These are phyloP conservation scores for Lymantria dispar DNA, from an alignment of 2,888 invertebrate genomes.

Conservation along the genomic window DNA sequence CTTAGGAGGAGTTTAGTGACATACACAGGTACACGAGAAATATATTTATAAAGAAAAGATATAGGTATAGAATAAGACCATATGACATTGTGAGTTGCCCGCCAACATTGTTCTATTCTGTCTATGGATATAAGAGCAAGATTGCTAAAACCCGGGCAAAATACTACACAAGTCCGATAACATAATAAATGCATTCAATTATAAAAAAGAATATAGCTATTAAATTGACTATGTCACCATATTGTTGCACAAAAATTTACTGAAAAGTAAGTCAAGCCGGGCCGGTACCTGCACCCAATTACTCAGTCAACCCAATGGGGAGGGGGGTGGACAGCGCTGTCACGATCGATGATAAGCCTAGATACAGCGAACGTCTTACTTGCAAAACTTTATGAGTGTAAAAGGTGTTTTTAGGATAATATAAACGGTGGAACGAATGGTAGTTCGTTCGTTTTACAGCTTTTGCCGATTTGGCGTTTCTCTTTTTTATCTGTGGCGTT, in stretches of 20 bases:
- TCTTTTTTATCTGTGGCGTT: not conserved
- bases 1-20: no score
- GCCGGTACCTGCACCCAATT: constrained; percentile 63
- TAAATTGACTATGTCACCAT: not conserved
- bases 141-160: no score
- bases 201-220: not conserved
- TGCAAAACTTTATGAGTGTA: constrained; percentile 6
- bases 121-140: no score
- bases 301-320: constrained; percentile 53
- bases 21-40: no score
- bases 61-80: no score
- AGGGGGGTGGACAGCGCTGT: constrained; percentile 49
- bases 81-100: no score
- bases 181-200: not conserved
- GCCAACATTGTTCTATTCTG: no score
- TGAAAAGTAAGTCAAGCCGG: constrained; percentile 18
- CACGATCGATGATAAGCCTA: constrained; percentile 56
- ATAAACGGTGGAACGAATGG: not conserved
- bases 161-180: no score
- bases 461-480: not conserved
- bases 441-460: not conserved
- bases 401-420: constrained; percentile 1
- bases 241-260: not conserved
- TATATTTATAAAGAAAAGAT: no score
- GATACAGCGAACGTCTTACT: constrained; percentile 18